Percentiles rank a stretch among this genome's conserved stretches.
Conservation (phyloP, 2,113 vertebrate species). For the Electrona antarctica region DNA sequence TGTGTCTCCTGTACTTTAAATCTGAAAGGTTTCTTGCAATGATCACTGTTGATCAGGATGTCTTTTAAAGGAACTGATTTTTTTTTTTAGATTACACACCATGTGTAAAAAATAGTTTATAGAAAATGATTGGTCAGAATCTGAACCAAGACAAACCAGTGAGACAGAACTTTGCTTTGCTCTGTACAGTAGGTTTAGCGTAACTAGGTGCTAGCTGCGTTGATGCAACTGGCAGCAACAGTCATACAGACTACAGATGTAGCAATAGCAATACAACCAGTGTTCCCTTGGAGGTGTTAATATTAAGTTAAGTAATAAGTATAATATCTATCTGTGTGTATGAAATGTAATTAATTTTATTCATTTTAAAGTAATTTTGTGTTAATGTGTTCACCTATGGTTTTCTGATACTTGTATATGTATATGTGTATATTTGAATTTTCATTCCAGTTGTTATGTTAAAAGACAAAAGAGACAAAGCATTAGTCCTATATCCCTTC, state of each 20-base stretch:
- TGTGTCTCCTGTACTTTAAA: neutral
- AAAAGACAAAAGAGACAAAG: slow-evolving; percentile 59
- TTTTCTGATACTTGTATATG: slow-evolving; percentile 59
- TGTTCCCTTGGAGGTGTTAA: slow-evolving; percentile 26
- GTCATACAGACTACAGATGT: slow-evolving; percentile 37
- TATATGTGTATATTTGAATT: slow-evolving; percentile 71
- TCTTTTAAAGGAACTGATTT: neutral
- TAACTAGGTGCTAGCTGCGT: slow-evolving; percentile 16
- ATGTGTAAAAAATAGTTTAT: slow-evolving; percentile 27
- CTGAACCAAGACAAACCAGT: slow-evolving; percentile 16
- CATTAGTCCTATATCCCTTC: slow-evolving; percentile 75
- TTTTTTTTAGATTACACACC: slow-evolving; percentile 24
- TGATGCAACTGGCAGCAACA: slow-evolving; percentile 12
- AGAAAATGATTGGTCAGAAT: slow-evolving; percentile 15
- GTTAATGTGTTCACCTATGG: slow-evolving; percentile 39
- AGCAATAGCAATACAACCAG: slow-evolving; percentile 32
- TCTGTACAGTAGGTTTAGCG: slow-evolving; percentile 19
- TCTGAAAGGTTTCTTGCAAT: slow-evolving; percentile 3
- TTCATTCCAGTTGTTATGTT: slow-evolving; percentile 68
- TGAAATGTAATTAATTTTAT: slow-evolving; percentile 44
- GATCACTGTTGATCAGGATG: neutral
- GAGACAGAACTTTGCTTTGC: slow-evolving; percentile 35
- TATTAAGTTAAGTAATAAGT: slow-evolving; percentile 39
- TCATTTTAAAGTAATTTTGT: slow-evolving; percentile 46
- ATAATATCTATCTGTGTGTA: slow-evolving; percentile 50